These are phyloP conservation scores for Peromyscus eremicus DNA, from an alignment of 2,797 vertebrate species.

Conservation along the genomic window DNA sequence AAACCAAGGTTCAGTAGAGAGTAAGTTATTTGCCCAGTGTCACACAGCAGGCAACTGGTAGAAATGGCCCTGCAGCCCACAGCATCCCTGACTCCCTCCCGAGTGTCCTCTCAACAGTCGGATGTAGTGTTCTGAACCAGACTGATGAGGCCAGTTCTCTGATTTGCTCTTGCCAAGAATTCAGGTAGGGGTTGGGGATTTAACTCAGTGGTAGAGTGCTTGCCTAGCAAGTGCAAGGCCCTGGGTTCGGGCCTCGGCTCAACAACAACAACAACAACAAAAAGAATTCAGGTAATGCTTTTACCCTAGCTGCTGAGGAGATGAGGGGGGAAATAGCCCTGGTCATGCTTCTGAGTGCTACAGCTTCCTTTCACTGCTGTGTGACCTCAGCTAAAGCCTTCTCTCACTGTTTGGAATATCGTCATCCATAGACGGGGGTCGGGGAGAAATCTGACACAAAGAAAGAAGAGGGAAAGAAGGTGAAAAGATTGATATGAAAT, in stretches of 20 bases:
- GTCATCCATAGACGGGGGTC: background rate
- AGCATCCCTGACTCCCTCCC: background rate
- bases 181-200: background rate
- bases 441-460: background rate
- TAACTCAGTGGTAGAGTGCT: too few species aligned
- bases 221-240: too few species aligned
- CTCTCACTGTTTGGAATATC: background rate
- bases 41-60: background rate
- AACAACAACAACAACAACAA: too few species aligned
- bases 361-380: background rate
- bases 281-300: slow-evolving; percentile 33
- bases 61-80: background rate
- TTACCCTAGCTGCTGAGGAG: background rate
- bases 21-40: background rate
- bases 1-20: slow-evolving; percentile 38
- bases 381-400: background rate
- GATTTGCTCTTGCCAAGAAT: slow-evolving; percentile 37
- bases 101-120: background rate
- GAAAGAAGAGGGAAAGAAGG: background rate
- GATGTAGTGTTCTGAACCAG: background rate
- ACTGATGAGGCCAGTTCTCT: background rate
- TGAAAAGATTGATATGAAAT: slow-evolving; percentile 23
- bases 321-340: background rate
- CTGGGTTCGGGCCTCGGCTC: too few species aligned
- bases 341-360: background rate